Evolutionary conservation across 2,888 invertebrate species (phyloP), one percentile per base, ranked within the genome.

Genomic region (Minunthozetes semirufus): DNA sequence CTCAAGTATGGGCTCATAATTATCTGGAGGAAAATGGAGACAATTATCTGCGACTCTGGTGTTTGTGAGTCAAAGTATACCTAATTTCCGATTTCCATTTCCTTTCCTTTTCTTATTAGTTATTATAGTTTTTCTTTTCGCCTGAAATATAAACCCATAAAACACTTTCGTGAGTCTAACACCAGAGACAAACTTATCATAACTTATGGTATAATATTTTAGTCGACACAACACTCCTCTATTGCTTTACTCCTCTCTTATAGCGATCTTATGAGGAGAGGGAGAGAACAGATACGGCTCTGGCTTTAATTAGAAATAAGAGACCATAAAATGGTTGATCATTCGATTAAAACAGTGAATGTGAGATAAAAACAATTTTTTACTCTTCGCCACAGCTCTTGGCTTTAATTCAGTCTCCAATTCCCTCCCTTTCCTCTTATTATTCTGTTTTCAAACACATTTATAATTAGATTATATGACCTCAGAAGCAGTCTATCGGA

Each of bases 71-170:
- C 25, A 25, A 11, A 66, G 33, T 66, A 66, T 66, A 66, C 66
- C 66, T 66, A 66, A 66, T 66, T 38, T 66, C 66, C 66, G 66
- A n/a, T 66, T 66, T 66, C 19, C 66, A 66, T 66, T 66, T 66
- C 66, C 66, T 29, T 11, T 33, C 38, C n/a, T 38, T 38, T 66
- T 66, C 66, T 66, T 19, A 66, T 59, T 27, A 59, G 59, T 56
- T 59, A 59, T 59, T 59, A 59, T 27, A 15, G 25, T 59, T n/a
- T 13, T 29, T n/a, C n/a, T n/a, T 48, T 48, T 53, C 9, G 66
- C 38, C 33, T 38, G 38, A 66, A 66, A 38, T 33, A 66, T 38
- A 38, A 66, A 66, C 66, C 38, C 66, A 29, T 27, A 29, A 29
- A 61, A 61, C 15, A 61, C 4, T 61, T 29, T 61, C 17, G 9